phyloP scores from a whole-genome alignment of 2,113 vertebrate species.

The Gavia stellata region DNA sequence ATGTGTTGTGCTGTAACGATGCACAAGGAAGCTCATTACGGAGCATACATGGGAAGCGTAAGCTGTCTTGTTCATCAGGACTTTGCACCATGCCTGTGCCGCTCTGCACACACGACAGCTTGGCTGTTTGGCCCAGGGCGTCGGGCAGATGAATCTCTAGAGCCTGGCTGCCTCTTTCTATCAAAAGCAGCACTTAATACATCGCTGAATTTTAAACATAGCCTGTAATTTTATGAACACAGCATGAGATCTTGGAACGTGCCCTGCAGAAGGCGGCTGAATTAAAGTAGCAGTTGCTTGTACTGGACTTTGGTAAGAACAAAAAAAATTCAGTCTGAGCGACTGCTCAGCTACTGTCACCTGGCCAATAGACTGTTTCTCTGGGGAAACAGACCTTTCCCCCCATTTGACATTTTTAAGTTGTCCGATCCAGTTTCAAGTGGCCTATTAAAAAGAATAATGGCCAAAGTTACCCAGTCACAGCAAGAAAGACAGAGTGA shows the following conservation, averaged over 20 bases:
- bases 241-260: rapidly evolving
- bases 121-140: background rate
- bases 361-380: background rate
- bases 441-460: background rate
- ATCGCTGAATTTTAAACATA: background rate
- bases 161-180: background rate
- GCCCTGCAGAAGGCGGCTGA: background rate
- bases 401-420: background rate
- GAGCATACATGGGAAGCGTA: background rate
- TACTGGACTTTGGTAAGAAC: background rate
- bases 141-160: background rate
- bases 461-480: background rate
- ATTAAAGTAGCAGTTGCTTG: background rate
- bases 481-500: background rate
- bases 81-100: background rate
- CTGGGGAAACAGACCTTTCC: background rate
- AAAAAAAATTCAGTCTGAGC: background rate
- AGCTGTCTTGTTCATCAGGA: background rate
- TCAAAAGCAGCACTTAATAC: background rate
- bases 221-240: background rate
- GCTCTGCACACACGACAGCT: rapidly evolving
- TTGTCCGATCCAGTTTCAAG: background rate
- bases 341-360: background rate
- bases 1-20: rapidly evolving
- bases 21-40: background rate